Evolutionary conservation across 2,888 invertebrate species (phyloP).

Genomic region (Brenthis ino): DNA sequence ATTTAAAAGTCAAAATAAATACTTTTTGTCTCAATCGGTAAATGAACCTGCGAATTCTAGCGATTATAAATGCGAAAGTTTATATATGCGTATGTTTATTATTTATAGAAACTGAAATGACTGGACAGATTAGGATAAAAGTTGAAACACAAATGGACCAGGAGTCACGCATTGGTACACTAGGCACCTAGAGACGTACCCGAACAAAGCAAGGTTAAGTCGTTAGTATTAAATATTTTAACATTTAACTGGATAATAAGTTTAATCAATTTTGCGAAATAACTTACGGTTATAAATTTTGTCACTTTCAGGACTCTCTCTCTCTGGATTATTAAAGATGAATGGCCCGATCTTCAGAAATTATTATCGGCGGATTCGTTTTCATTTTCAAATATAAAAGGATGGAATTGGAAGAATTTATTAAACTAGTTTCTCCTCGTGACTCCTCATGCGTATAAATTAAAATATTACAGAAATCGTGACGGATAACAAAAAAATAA

Average conservation of each 20-base stretch:
- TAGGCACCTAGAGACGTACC: too few relatives aligned
- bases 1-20: too few relatives aligned
- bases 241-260: not conserved
- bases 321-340: constrained; percentile 10
- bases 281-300: constrained; percentile 10
- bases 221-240: too few relatives aligned
- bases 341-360: constrained; percentile 11
- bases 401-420: not conserved
- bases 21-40: too few relatives aligned
- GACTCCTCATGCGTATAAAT: not conserved
- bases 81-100: too few relatives aligned
- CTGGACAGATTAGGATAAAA: too few relatives aligned
- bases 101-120: too few relatives aligned
- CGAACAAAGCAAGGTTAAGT: too few relatives aligned
- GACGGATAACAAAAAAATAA: not conserved
- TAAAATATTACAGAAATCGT: not conserved
- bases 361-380: constrained; percentile 2
- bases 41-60: too few relatives aligned
- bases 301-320: constrained; percentile 12
- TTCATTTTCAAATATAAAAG: not conserved
- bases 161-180: too few relatives aligned
- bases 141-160: too few relatives aligned
- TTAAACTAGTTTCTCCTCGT: not conserved
- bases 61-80: too few relatives aligned
- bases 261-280: constrained; percentile 10